Conservation (phyloP, 2,888 invertebrate species). For the Eretmocerus hayati region DNA sequence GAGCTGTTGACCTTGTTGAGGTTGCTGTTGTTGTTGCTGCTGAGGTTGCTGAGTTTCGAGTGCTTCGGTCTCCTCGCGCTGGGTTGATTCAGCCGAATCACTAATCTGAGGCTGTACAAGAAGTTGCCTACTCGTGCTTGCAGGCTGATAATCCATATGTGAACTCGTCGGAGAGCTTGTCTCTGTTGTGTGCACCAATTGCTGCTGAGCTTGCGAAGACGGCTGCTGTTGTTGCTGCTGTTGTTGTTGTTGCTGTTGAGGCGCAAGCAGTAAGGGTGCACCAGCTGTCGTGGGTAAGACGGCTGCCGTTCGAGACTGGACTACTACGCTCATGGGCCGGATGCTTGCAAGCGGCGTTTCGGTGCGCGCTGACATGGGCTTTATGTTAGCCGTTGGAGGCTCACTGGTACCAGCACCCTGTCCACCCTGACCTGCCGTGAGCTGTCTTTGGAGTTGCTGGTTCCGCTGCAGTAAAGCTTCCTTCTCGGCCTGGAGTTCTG, state of each 20-base stretch:
- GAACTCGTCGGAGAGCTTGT: conserved; percentile 67
- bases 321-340: conserved; percentile 73
- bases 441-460: conserved; percentile 62
- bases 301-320: conserved; percentile 63
- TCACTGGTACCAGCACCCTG: conserved; percentile 52
- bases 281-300: conserved; percentile 70
- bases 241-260: conserved; percentile 39
- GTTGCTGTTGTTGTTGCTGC: conserved; percentile 32
- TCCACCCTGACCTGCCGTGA: conserved; percentile 58
- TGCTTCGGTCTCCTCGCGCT: conserved; percentile 51
- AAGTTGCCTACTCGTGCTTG: conserved; percentile 70
- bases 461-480: conserved; percentile 68
- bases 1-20: conserved; percentile 30
- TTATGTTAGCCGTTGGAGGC: conserved; percentile 84
- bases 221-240: conserved; percentile 37
- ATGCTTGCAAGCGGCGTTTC: conserved; percentile 89
- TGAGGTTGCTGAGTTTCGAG: conserved; percentile 32
- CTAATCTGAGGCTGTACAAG: conserved; percentile 58
- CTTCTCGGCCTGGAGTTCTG: conserved; percentile 57
- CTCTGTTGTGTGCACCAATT: conserved; percentile 45
- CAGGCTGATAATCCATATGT: conserved; percentile 79
- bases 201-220: conserved; percentile 37
- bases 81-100: conserved; percentile 51
- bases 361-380: conserved; percentile 82
- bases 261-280: conserved; percentile 40